Percentiles rank a stretch among this genome's conserved stretches.
These are phyloP conservation scores for Oophaga pumilio DNA, from an alignment of 2,113 vertebrate species.

Conservation along the genomic window DNA sequence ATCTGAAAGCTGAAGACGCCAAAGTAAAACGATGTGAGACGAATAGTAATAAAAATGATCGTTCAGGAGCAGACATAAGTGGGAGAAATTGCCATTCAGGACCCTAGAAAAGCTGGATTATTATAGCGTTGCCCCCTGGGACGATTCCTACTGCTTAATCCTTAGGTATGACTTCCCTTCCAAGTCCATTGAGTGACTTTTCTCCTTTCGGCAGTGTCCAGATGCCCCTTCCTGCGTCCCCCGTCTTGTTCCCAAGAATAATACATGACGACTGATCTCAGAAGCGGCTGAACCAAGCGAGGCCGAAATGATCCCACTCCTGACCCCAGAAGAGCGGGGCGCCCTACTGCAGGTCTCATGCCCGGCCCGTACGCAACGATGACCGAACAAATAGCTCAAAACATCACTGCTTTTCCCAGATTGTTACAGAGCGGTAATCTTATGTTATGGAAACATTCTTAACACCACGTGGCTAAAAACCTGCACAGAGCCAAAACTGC, in stretches of 20 bases:
- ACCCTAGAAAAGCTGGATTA: background rate
- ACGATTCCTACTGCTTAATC: background rate
- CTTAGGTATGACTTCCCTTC: background rate
- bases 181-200: background rate
- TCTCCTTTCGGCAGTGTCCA: slow-evolving; percentile 12
- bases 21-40: too few relatives aligned
- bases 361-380: background rate
- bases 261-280: background rate
- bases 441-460: too few relatives aligned
- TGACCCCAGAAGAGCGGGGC: background rate
- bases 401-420: background rate
- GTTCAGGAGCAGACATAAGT: too few relatives aligned
- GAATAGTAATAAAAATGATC: too few relatives aligned
- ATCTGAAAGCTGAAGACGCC: too few relatives aligned
- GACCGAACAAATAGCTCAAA: background rate
- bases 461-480: too few relatives aligned
- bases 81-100: background rate
- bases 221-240: slow-evolving; percentile 1
- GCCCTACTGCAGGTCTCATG: background rate
- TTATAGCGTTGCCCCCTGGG: too few relatives aligned
- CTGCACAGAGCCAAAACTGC: too few relatives aligned
- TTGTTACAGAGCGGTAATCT: background rate
- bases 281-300: background rate
- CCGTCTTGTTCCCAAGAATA: background rate
- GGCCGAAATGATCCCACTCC: background rate